Conservation (phyloP, 2,797 vertebrate genomes). For the Balearica regulorum region DNA sequence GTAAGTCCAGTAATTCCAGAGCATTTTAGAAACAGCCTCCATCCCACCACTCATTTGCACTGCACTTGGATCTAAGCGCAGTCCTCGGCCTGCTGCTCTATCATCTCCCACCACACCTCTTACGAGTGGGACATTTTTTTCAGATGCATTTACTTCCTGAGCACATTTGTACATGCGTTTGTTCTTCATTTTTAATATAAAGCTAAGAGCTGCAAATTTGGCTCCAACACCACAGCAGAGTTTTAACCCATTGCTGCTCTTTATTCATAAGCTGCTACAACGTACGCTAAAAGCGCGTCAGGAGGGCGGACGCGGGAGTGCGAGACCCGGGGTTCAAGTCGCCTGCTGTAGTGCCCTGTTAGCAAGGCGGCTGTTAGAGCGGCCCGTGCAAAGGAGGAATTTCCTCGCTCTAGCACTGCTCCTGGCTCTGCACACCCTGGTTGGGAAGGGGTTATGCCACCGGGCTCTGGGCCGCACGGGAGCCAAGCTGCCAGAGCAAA, state of each 20-base stretch:
- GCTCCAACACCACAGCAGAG: background rate
- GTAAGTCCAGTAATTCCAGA: background rate
- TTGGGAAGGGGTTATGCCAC: too few relatives aligned
- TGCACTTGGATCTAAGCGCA: background rate
- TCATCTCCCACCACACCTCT: background rate
- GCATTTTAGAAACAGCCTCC: background rate
- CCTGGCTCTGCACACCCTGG: background rate
- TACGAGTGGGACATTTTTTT: background rate
- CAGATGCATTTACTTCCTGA: background rate
- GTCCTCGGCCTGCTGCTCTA: background rate
- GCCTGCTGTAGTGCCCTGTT: accelerated
- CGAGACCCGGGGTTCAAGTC: background rate
- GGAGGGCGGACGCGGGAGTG: accelerated
- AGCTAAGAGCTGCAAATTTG: background rate
- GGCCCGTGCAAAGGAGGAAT: background rate
- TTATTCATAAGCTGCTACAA: accelerated
- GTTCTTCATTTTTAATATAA: background rate
- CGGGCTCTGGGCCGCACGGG: background rate
- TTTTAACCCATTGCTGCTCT: background rate
- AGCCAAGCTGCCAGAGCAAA: background rate
- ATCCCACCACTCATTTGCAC: background rate
- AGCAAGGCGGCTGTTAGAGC: background rate
- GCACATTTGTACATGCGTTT: background rate
- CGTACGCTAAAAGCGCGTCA: accelerated
- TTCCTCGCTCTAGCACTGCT: background rate